Conservation (phyloP, 2,888 invertebrate genomes). For the Athrips mouffetella region DNA sequence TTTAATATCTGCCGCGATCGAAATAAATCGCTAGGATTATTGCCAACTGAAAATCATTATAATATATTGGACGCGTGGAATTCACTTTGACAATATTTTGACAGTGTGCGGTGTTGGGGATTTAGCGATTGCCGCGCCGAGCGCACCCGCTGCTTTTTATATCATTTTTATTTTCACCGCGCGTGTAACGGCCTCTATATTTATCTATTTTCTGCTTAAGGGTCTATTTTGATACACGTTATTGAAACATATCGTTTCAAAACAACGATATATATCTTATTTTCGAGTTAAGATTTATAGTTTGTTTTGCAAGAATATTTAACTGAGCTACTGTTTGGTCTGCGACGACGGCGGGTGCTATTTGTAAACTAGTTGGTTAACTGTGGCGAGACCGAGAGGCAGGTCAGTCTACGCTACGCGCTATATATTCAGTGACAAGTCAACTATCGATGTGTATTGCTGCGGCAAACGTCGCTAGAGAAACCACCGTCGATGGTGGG, state of each 20-base stretch:
- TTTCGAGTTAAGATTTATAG: conserved; percentile 13
- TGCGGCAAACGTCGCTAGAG: conserved; percentile 31
- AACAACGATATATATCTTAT: conserved; percentile 17
- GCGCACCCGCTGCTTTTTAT: conserved; percentile 43
- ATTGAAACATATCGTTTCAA: conserved; percentile 22
- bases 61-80: conserved; percentile 75
- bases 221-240: conserved; percentile 47
- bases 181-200: conserved; percentile 41
- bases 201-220: conserved; percentile 44
- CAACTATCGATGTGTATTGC: neutral
- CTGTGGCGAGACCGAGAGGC: conserved; percentile 15
- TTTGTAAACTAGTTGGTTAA: conserved; percentile 2
- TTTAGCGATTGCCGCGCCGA: conserved; percentile 53
- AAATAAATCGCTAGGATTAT: conserved; percentile 78
- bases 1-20: conserved; percentile 71
- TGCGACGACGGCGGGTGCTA: neutral
- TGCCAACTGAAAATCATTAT: conserved; percentile 76
- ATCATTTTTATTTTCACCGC: conserved; percentile 50
- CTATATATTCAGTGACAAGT: neutral
- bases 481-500: conserved; percentile 60
- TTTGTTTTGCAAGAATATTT: conserved; percentile 18
- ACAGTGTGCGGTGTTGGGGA: conserved; percentile 67
- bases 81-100: conserved; percentile 78
- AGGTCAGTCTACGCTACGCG: conserved; percentile 12
- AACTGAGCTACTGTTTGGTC: conserved; percentile 9